A percentile compares a stretch with the other conserved stretches of the same genome.
These are phyloP conservation scores for Pyrrhosoma nymphula DNA, from an alignment of 2,888 invertebrate species.

Conservation along the genomic window DNA sequence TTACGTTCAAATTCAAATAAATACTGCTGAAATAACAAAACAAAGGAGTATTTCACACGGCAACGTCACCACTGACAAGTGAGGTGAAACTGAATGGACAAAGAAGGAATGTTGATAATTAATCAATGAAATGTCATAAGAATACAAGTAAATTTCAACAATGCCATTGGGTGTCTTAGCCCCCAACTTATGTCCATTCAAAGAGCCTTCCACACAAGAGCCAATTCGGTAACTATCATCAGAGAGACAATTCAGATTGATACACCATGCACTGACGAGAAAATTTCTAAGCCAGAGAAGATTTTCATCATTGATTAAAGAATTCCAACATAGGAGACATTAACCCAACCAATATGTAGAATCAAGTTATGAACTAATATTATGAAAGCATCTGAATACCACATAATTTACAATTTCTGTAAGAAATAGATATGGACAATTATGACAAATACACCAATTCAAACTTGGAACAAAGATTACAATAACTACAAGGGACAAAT, in stretches of 20 bases:
- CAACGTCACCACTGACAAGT: background rate
- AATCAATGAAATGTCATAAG: constrained; percentile 49
- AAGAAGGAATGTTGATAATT: constrained; percentile 55
- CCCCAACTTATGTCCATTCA: constrained; percentile 25
- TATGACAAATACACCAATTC: background rate
- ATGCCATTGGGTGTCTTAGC: constrained; percentile 40
- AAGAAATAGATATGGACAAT: background rate
- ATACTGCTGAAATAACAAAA: constrained; percentile 61
- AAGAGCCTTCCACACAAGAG: constrained; percentile 44
- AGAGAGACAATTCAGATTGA: constrained; percentile 43
- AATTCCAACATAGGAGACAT: constrained; percentile 44
- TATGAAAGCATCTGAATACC: background rate
- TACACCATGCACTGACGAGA: constrained; percentile 48
- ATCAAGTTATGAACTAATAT: constrained; percentile 41
- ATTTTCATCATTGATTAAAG: background rate
- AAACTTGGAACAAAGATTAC: background rate
- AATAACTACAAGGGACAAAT: background rate
- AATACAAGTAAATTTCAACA: constrained; percentile 50
- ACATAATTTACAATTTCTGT: background rate
- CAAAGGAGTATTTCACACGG: constrained; percentile 57
- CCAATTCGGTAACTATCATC: constrained; percentile 47
- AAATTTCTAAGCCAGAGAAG: constrained; percentile 56
- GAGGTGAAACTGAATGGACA: constrained; percentile 60
- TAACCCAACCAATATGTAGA: constrained; percentile 34
- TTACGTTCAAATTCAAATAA: constrained; percentile 60